Evolutionary conservation across 2,888 invertebrate species (phyloP).

Genomic region (Aphidius colemani): DNA sequence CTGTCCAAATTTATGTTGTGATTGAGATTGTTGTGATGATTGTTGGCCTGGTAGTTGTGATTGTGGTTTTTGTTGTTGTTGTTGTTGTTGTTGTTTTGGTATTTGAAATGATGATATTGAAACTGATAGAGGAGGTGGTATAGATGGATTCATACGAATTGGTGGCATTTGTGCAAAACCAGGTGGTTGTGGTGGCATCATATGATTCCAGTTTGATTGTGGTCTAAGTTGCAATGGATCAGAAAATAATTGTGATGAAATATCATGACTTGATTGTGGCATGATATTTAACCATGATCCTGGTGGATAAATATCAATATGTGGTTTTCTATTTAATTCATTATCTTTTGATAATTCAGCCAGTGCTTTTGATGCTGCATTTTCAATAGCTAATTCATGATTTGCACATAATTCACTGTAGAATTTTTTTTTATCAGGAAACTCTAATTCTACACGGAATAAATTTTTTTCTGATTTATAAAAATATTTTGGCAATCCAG

Average conservation of each 20-base stretch:
- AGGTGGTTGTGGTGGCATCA: slow-evolving; percentile 31
- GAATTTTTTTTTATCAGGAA: slow-evolving; percentile 61
- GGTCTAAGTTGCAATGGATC: slow-evolving; percentile 34
- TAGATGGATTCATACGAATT: slow-evolving; percentile 25
- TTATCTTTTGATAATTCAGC: slow-evolving; percentile 45
- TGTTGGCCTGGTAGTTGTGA: too few relatives aligned
- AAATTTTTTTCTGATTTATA: slow-evolving; percentile 55
- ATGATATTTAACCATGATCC: slow-evolving; percentile 36
- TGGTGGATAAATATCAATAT: slow-evolving; percentile 38
- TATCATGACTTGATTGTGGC: slow-evolving; percentile 23
- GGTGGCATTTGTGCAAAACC: slow-evolving; percentile 32
- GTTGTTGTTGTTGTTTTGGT: too few relatives aligned
- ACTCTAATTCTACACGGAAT: slow-evolving; percentile 59
- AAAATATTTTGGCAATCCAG: slow-evolving; percentile 61
- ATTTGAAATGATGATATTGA: background rate
- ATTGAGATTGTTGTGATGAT: too few relatives aligned
- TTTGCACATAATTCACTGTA: slow-evolving; percentile 60
- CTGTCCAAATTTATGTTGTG: slow-evolving; percentile 31
- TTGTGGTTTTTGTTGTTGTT: too few relatives aligned
- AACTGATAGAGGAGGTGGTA: slow-evolving; percentile 14
- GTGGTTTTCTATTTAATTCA: slow-evolving; percentile 40
- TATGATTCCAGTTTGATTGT: slow-evolving; percentile 30
- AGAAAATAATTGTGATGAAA: slow-evolving; percentile 36
- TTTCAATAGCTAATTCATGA: slow-evolving; percentile 62
- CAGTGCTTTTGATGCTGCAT: slow-evolving; percentile 58